These are phyloP conservation scores for Mesodorylaimus sp. DNA, from an alignment of 2,888 invertebrate species.

Conservation along the genomic window DNA sequence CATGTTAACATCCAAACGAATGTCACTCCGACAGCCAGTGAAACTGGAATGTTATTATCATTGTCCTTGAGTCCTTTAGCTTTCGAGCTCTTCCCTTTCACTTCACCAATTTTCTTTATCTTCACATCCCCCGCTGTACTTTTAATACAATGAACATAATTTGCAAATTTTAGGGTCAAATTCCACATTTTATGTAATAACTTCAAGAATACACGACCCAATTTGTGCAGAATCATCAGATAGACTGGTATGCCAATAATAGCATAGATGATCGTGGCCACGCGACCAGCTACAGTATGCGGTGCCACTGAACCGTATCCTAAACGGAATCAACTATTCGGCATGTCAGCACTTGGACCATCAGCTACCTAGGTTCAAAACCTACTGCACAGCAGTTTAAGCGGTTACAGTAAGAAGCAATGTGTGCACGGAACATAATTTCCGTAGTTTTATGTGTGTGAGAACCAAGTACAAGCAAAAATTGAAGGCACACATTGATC, in stretches of 20 bases:
- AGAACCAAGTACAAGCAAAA: no score
- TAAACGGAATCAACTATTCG: no score
- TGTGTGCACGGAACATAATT: no score
- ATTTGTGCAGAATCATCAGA: slow-evolving; percentile 26
- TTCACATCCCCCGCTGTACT: neutral
- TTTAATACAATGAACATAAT: no score
- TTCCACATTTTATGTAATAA: slow-evolving; percentile 21
- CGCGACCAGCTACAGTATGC: neutral
- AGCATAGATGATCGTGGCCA: slow-evolving; percentile 17
- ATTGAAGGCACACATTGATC: neutral
- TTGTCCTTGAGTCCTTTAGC: no score
- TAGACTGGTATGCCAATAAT: slow-evolving; percentile 26
- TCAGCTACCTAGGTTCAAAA: no score
- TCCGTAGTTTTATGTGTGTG: no score
- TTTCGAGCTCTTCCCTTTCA: neutral
- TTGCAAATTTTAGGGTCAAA: neutral
- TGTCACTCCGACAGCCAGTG: slow-evolving; percentile 23
- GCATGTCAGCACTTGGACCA: no score
- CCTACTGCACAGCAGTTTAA: no score
- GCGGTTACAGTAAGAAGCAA: no score
- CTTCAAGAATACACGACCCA: slow-evolving; percentile 22
- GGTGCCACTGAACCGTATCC: slow-evolving; percentile 3
- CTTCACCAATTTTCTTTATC: neutral
- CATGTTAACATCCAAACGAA: slow-evolving; percentile 29
- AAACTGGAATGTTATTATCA: slow-evolving; percentile 20